A percentile compares a stretch with the other conserved stretches of the same genome.
phyloP scores from a whole-genome alignment of 2,797 vertebrate genomes.

The Microctenopoma stevenorrisi region DNA sequence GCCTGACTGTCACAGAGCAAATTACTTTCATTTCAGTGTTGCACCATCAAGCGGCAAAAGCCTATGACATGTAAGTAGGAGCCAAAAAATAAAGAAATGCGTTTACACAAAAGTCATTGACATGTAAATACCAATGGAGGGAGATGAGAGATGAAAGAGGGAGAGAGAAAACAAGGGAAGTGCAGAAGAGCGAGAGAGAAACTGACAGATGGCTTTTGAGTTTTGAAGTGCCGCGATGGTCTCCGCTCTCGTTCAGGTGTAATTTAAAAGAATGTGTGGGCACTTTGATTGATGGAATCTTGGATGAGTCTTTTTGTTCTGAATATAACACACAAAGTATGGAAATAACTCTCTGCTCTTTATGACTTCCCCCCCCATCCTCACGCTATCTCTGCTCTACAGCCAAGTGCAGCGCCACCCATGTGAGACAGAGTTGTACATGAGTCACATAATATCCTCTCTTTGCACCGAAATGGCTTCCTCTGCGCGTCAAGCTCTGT shows the following conservation, averaged over 20 bases:
- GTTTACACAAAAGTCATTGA: slow-evolving; percentile 74
- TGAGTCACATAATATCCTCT: slow-evolving; percentile 69
- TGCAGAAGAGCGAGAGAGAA: slow-evolving; percentile 24
- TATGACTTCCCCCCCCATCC: slow-evolving; percentile 36
- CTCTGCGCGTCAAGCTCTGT: slow-evolving; percentile 53
- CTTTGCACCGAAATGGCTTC: slow-evolving; percentile 72
- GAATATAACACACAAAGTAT: slow-evolving; percentile 46
- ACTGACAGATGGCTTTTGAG: slow-evolving; percentile 54
- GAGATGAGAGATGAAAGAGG: slow-evolving; percentile 53
- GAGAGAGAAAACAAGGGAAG: background rate
- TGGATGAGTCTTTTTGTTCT: slow-evolving; percentile 46
- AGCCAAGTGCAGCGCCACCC: slow-evolving; percentile 60
- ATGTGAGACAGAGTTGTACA: slow-evolving; percentile 67
- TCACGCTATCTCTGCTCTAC: slow-evolving; percentile 43
- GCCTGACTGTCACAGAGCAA: slow-evolving; percentile 74
- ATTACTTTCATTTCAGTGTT: slow-evolving; percentile 76
- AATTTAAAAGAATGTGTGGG: slow-evolving; percentile 65
- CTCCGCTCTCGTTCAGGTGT: slow-evolving; percentile 61
- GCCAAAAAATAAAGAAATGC: slow-evolving; percentile 60
- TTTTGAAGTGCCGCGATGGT: slow-evolving; percentile 64
- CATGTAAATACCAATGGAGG: slow-evolving; percentile 75
- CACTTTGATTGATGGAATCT: slow-evolving; percentile 70
- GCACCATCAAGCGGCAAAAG: slow-evolving; percentile 68
- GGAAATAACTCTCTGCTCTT: slow-evolving; percentile 51
- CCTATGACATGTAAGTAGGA: slow-evolving; percentile 78